These are phyloP conservation scores for Achlya flavicornis DNA, from an alignment of 2,888 invertebrate genomes.

Conservation along the genomic window DNA sequence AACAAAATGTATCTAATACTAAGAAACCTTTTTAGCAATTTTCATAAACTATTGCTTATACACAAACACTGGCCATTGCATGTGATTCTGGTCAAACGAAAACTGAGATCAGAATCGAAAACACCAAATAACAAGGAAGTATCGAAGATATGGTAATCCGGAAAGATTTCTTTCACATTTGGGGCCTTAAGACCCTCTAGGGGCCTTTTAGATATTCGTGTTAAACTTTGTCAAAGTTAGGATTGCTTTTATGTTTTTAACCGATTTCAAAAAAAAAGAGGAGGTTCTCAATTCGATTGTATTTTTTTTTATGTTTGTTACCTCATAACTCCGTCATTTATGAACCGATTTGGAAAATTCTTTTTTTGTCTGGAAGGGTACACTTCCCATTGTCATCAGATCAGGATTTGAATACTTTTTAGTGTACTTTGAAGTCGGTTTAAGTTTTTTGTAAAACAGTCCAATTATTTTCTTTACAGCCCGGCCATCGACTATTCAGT, in stretches of 20 bases:
- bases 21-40: background rate
- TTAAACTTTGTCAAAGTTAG: constrained; percentile 6
- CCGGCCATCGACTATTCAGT: background rate
- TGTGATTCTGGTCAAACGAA: background rate
- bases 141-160: background rate
- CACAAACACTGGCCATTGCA: background rate
- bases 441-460: too few species aligned
- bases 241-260: background rate
- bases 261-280: too few species aligned
- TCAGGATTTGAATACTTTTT: too few species aligned
- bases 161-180: background rate
- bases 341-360: too few species aligned
- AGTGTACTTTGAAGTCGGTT: too few species aligned
- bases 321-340: too few species aligned
- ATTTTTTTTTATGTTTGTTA: too few species aligned
- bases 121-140: background rate
- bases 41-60: background rate
- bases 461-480: background rate
- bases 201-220: background rate
- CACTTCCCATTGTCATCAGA: too few species aligned
- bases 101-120: background rate
- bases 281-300: too few species aligned
- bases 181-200: background rate
- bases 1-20: too few species aligned
- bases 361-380: too few species aligned